Evolutionary conservation across 2,113 vertebrate genomes (phyloP), one percentile per base, ranked within the genome.

Genomic region (Rhinolophus ferrumequinum): DNA sequence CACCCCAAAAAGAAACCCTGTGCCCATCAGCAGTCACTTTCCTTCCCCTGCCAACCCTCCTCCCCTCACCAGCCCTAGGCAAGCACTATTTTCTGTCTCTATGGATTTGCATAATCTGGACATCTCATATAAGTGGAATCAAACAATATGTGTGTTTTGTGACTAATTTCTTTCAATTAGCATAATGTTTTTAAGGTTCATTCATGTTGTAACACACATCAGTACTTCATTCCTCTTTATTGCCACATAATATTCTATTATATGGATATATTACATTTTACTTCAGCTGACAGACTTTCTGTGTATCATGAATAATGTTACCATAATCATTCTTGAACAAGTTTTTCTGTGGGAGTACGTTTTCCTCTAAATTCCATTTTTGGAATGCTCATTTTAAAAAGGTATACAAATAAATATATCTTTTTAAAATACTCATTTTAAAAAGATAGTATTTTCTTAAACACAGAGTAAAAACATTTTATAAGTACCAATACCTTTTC

Each of bases 321-420:
- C 22, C 64, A 64, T 72, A 54, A 95, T 90, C 60, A 90, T 94
- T 89, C 19, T 21, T 56, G 8, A 70, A 30, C 16, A 89, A 80
- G 15, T 64, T 85, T 93, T 70, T 92, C 22, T 89, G 5, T 52
- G 11, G 30, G 24, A 10, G 33, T 62, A 84, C 64, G 13, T 92
- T 92, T 92, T 89, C 44, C n/a, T 83, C 30, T 58, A 38, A 84
- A 95, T 76, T 96, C 62, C 33, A 64, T 66, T 94, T 93, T 72
- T 60, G 64, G 64, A 89, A 92, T 41, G 5, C 41, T 41, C 41
- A 41, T 41, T 41, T 41, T 41, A 41, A 41, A 41, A 41, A 44
- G 41, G 6, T 44, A 44, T 44, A 44, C 41, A 44, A 44, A 44
- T 1, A 7, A n/a, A n/a, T n/a, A n/a, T n/a, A n/a, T n/a, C n/a